These are phyloP conservation scores for Pseudanteris insignis DNA, from an alignment of 2,888 invertebrate species.

Conservation along the genomic window DNA sequence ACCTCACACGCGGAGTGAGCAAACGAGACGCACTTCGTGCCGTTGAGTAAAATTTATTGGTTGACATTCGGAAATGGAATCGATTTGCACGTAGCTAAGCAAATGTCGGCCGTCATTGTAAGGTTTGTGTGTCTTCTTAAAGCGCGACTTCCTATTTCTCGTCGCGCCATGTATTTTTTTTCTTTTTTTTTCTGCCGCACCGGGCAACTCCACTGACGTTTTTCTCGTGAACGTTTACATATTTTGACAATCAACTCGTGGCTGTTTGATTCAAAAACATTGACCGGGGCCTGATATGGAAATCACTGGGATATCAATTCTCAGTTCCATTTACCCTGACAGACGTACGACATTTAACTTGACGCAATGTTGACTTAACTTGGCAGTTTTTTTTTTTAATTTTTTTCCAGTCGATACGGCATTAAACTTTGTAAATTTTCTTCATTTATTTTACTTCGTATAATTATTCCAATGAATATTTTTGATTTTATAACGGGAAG, in stretches of 20 bases:
- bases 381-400: no score
- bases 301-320: slow-evolving; percentile 11
- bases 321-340: slow-evolving; percentile 1
- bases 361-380: no score
- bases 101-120: slow-evolving; percentile 16
- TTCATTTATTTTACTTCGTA: no score
- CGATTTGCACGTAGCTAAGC: slow-evolving; percentile 18
- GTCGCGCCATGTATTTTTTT: no score
- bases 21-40: neutral
- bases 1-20: slow-evolving; percentile 16
- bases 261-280: slow-evolving; percentile 21
- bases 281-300: slow-evolving; percentile 2
- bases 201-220: slow-evolving; percentile 1
- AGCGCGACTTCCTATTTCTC: slow-evolving; percentile 6
- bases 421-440: no score
- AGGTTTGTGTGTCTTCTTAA: neutral
- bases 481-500: no score
- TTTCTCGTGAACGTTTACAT: slow-evolving; percentile 12
- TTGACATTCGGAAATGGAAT: slow-evolving; percentile 38
- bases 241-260: slow-evolving; percentile 23
- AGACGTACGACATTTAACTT: no score
- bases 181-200: neutral
- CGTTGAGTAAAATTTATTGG: slow-evolving; percentile 29
- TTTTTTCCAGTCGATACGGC: no score
- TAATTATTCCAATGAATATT: no score